These are phyloP conservation scores for Xerus rutilus DNA, from an alignment of 2,797 vertebrate genomes.

Conservation along the genomic window DNA sequence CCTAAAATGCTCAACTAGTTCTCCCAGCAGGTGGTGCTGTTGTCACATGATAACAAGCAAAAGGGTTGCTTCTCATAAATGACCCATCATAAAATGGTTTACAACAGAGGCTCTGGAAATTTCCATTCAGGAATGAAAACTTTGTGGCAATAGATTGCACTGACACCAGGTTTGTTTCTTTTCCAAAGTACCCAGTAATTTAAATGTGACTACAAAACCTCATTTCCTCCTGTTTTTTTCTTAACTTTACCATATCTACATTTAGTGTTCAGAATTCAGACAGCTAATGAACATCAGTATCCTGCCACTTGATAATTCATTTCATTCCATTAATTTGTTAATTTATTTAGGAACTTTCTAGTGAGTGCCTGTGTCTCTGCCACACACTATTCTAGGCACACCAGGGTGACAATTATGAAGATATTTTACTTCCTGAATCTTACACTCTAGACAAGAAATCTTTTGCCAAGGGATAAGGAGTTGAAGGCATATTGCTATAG, in stretches of 20 bases:
- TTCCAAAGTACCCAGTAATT: background rate
- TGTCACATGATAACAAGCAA: background rate
- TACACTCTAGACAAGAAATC: background rate
- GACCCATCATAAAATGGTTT: conserved; percentile 54
- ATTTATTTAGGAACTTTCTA: background rate
- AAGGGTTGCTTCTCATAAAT: background rate
- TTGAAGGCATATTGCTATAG: background rate
- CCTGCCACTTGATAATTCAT: background rate
- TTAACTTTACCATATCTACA: background rate
- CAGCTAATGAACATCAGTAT: accelerated
- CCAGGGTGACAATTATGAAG: background rate
- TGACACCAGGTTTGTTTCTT: background rate
- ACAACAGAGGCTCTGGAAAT: background rate
- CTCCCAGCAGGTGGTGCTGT: conserved; percentile 85
- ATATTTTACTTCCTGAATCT: background rate
- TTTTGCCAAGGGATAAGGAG: conserved; percentile 32
- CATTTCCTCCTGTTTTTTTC: background rate
- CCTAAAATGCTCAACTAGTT: background rate
- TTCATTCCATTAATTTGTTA: background rate
- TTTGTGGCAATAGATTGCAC: conserved; percentile 26
- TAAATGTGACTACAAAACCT: background rate
- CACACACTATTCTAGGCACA: conserved; percentile 2
- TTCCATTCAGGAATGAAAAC: conserved; percentile 32
- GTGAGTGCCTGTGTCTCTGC: background rate
- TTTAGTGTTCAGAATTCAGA: conserved; percentile 36